Base-by-base conservation (phyloP, 1,140 invertebrate species). In the Mamestra configurata region DNA sequence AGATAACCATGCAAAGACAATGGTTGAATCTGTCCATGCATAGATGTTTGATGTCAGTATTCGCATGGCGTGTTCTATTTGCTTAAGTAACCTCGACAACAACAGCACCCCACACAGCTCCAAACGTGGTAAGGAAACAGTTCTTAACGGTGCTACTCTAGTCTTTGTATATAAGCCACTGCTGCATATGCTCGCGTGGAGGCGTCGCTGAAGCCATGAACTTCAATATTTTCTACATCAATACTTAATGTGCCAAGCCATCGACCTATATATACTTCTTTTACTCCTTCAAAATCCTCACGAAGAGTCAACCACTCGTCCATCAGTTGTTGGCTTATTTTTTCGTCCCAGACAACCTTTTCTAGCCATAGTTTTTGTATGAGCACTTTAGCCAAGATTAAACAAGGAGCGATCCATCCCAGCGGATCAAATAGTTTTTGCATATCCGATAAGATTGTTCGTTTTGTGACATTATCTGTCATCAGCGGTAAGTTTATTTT, bases 1-100 rank as follows among this genome's bases (percentile, higher is more conserved):
- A 1, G 61, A 55, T n/a, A 94, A 70, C 93, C 93, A 95, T n/a
- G 80, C 70, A 13, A 93, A 4, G 85, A 88, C 90, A 90, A 95
- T n/a, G n/a, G n/a, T n/a, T n/a, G n/a, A n/a, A n/a, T n/a, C n/a
- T n/a, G n/a, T n/a, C n/a, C n/a, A n/a, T 72, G 89, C 92, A 70
- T 77, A 87, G 84, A 84, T n/a, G 22, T 71, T 0, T 89, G 53
- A 55, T 13, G 53, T 24, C 22, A 20, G 53, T 55, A 55, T 55
- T 55, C 53, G 1, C 53, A 55, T 22, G 53, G 53, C 53, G 15
- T 55, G 53, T 55, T 55, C 15, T 55, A 55, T 55, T 55, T 55
- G 53, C 20, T 55, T 55, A 55, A 55, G 53, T n/a, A 55, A 55
- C n/a, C 53, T 55, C 22, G 53, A 55, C 53, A 55, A 6, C 6